Conservation (phyloP, 1,140 invertebrate species). For the Drosophila aff. region DNA sequence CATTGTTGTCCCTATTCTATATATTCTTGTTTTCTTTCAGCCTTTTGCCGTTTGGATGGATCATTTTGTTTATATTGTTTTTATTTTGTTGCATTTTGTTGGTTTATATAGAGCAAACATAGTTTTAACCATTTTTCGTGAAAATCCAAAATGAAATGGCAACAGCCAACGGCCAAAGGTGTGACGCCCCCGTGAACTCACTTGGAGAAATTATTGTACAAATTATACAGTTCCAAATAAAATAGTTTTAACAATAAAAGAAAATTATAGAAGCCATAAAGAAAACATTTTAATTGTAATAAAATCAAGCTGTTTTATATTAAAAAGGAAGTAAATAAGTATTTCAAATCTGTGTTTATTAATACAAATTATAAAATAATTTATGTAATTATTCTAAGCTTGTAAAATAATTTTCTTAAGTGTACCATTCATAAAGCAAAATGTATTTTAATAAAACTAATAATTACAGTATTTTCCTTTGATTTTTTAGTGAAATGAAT, state of each 20-base stretch:
- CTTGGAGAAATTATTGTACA: neutral
- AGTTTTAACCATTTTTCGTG: conserved; percentile 72
- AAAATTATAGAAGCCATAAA: neutral
- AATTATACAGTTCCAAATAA: neutral
- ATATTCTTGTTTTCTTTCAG: conserved; percentile 27
- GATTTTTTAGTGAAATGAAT: too few relatives aligned
- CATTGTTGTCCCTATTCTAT: conserved; percentile 15
- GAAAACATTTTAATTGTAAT: too few relatives aligned
- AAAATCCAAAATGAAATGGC: conserved; percentile 74
- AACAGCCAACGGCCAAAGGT: conserved; percentile 55
- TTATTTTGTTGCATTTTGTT: conserved; percentile 47
- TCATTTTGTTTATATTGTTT: conserved; percentile 33
- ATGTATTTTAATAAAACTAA: neutral
- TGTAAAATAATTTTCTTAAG: neutral
- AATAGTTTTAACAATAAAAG: neutral
- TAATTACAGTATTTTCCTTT: neutral
- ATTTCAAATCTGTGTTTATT: neutral
- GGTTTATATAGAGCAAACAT: conserved; percentile 49
- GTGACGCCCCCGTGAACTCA: conserved; percentile 15
- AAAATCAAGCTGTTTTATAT: neutral
- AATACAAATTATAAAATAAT: neutral
- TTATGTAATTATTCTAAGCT: neutral
- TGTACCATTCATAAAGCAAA: neutral
- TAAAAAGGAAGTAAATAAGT: neutral
- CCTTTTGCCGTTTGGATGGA: conserved; percentile 17